Evolutionary conservation across 1,140 invertebrate genomes (phyloP).

Genomic region (Lepidostoma basale): DNA sequence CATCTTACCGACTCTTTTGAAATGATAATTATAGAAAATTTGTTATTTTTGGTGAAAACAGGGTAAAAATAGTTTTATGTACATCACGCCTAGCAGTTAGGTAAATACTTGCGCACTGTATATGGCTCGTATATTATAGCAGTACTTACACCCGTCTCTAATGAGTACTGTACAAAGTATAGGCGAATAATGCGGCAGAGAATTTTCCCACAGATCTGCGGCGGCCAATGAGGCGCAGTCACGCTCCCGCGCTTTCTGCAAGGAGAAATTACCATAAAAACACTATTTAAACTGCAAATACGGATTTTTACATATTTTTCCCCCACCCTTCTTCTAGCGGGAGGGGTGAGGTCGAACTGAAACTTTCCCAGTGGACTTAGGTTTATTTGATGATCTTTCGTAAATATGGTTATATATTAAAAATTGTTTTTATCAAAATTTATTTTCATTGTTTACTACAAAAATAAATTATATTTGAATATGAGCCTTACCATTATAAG

Average conservation of each 20-base stretch:
- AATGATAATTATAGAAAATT: too few species aligned
- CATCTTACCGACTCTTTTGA: too few species aligned
- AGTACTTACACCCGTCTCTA: background rate
- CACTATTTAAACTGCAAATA: conserved; percentile 44
- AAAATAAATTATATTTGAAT: too few species aligned
- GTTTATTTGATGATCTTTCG: background rate
- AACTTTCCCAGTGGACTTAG: conserved; percentile 12
- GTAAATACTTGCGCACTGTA: too few species aligned
- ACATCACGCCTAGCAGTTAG: too few species aligned
- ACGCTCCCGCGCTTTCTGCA: conserved; percentile 39
- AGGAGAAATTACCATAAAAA: conserved; percentile 45
- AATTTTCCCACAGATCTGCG: conserved; percentile 42
- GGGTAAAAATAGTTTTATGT: too few species aligned
- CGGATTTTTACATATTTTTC: conserved; percentile 41
- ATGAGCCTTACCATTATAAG: too few species aligned
- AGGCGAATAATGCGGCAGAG: conserved; percentile 11
- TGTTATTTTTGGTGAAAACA: too few species aligned
- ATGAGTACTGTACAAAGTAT: background rate
- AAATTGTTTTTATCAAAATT: background rate
- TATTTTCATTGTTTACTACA: background rate
- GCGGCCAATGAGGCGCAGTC: conserved; percentile 41
- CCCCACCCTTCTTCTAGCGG: conserved; percentile 8
- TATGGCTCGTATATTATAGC: too few species aligned
- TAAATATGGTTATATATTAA: background rate
- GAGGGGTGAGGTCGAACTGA: background rate